Evolutionary conservation across 1,140 invertebrate genomes (phyloP), one percentile per base, ranked within the genome.

Genomic region (Drosophila rhopaloa): DNA sequence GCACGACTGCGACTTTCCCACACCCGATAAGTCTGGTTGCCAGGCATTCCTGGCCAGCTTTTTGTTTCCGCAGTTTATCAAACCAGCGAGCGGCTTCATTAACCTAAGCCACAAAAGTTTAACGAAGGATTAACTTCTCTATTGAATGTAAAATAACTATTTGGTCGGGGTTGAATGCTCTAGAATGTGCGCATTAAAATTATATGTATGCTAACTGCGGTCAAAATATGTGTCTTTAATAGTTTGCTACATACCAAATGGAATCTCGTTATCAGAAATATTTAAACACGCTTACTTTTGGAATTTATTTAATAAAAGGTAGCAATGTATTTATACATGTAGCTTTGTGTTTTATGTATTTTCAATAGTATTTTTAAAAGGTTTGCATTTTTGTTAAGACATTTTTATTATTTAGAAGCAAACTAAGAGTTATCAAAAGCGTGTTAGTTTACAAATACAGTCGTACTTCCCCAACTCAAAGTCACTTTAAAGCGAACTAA

Each of bases 21-120:
- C n/a, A 29, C 41, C 59, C 10, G 37, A 43, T 27, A 71, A 78
- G 81, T 86, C 82, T 84, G 76, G 58, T 41, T 47, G 35, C n/a
- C 32, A 43, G 56, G 8, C 55, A 8, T 16, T 32, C 16, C 61
- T 44, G 70, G 35, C 63, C 55, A 43, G 66, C 81, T 76, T 76
- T 77, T 62, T 54, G 71, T 67, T 57, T 66, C 62, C 66, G 53
- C 29, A 43, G 32, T 73, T 38, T 38, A 51, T 32, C n/a, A 41
- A 35, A 46, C 46, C 35, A 46, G 63, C 55, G 61, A 76, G 59
- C 61, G 59, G 73, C 68, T 89, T 83, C 80, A 84, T 89, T 88
- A 89, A 83, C 73, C 60, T 56, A 40, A 56, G 55, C 72, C 68
- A 58, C 80, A 78, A 66, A 65, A 68, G 65, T 63, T 89, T 35